Conservation (phyloP, 2,113 vertebrate species). For the Mirounga angustirostris region DNA sequence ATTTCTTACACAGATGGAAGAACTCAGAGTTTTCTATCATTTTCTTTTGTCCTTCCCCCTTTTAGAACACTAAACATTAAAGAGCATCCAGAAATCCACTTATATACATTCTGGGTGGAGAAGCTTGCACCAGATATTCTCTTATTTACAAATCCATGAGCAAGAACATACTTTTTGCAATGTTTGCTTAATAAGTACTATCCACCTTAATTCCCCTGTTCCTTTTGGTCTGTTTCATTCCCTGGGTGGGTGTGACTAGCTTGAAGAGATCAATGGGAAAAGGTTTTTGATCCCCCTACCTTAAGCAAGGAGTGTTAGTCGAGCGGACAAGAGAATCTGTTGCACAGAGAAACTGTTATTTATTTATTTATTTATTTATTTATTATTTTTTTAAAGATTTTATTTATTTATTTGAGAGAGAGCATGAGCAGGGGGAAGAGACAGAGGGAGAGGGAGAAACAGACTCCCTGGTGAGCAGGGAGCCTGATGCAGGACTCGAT, state of each 20-base stretch:
- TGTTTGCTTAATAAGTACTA: slow-evolving; percentile 61
- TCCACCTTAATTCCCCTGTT: slow-evolving; percentile 64
- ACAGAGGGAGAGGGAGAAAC: too few relatives aligned
- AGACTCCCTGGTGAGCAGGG: too few relatives aligned
- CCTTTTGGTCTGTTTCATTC: slow-evolving; percentile 70
- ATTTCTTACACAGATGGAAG: slow-evolving; percentile 3
- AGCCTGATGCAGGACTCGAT: too few relatives aligned
- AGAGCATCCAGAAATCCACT: slow-evolving; percentile 52
- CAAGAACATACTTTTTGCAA: slow-evolving; percentile 62
- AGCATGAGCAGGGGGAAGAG: too few relatives aligned
- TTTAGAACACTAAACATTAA: slow-evolving; percentile 69
- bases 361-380: neutral
- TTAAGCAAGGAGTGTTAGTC: slow-evolving; percentile 61
- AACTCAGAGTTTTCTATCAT: slow-evolving; percentile 38
- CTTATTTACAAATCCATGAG: slow-evolving; percentile 74
- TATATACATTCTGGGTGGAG: slow-evolving; percentile 74
- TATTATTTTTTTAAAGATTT: too few relatives aligned
- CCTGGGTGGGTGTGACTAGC: slow-evolving; percentile 52
- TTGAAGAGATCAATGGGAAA: slow-evolving; percentile 74
- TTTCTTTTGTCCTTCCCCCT: slow-evolving; percentile 45
- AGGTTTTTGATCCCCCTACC: slow-evolving; percentile 66
- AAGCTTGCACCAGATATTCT: slow-evolving; percentile 44
- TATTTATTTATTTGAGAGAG: too few relatives aligned
- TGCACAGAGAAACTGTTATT: neutral
- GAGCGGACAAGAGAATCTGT: neutral